A percentile compares a stretch with the other conserved stretches of the same genome.
These are phyloP conservation scores for Lamprotornis superbus DNA, from an alignment of 2,113 vertebrate genomes.

Conservation along the genomic window DNA sequence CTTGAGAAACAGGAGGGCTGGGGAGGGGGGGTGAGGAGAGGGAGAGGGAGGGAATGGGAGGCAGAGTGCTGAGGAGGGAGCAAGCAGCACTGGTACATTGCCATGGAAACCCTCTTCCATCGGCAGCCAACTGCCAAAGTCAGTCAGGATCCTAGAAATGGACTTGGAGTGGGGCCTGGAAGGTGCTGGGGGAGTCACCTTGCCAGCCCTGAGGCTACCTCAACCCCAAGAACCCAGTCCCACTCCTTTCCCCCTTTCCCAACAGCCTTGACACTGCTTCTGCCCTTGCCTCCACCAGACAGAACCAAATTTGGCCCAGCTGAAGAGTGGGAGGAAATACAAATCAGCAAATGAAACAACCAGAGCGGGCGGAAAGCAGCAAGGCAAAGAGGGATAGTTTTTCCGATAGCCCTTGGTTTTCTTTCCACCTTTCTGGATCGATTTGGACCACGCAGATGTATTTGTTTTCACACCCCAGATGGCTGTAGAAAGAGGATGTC, in stretches of 20 bases:
- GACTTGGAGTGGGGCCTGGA: neutral
- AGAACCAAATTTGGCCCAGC: constrained; percentile 25
- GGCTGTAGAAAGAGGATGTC: constrained; percentile 12
- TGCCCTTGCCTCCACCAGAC: neutral
- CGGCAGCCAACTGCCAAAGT: constrained; percentile 67
- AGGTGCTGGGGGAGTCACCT: neutral
- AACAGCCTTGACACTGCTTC: neutral
- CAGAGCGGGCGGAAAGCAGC: rapidly evolving
- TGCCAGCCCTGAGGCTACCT: neutral
- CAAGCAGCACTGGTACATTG: constrained; percentile 46
- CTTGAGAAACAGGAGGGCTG: constrained; percentile 46
- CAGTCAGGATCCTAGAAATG: constrained; percentile 68
- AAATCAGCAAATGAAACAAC: neutral
- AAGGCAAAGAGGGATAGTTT: neutral
- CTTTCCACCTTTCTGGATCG: constrained; percentile 13
- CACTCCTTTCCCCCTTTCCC: neutral
- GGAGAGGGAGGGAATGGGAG: constrained; percentile 51
- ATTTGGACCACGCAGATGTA: neutral
- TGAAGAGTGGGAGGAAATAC: neutral
- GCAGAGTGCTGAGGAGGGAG: constrained; percentile 42
- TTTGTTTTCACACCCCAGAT: constrained; percentile 61
- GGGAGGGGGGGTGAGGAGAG: neutral
- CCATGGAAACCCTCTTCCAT: constrained; percentile 75
- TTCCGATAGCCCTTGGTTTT: constrained; percentile 4
- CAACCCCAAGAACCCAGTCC: neutral